Evolutionary conservation across 2,888 invertebrate genomes (phyloP).

Genomic region (Marronus borbonicus): DNA sequence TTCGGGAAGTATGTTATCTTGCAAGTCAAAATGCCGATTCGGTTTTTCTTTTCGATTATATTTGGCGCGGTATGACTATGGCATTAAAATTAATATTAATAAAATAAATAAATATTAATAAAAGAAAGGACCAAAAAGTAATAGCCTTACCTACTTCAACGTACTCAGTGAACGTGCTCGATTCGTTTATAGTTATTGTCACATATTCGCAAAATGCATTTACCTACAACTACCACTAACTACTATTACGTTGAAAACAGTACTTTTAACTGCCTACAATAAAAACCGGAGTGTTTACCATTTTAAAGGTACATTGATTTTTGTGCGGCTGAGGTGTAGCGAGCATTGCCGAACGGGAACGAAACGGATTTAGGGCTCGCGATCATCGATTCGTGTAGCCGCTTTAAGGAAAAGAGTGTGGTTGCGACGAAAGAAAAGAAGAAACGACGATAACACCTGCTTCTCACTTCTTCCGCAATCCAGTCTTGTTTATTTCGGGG

Average conservation of each 20-base stretch:
- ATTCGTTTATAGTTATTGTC: constrained; percentile 41
- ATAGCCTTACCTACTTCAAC: constrained; percentile 29
- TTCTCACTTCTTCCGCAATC: constrained; percentile 46
- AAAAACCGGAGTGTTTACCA: constrained; percentile 48
- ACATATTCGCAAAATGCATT: constrained; percentile 30
- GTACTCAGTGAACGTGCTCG: constrained; percentile 16
- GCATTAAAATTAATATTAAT: neutral
- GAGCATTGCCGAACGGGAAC: constrained; percentile 18
- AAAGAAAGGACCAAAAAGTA: neutral
- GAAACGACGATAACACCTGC: constrained; percentile 36
- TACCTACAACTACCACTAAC: constrained; percentile 34
- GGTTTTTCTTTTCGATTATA: too few species aligned
- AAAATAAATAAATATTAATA: neutral
- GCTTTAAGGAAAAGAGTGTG: constrained; percentile 15
- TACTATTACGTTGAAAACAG: constrained; percentile 29
- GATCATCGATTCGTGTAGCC: constrained; percentile 29
- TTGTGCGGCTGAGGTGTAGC: constrained; percentile 36
- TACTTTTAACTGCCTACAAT: constrained; percentile 37
- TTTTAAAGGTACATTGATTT: constrained; percentile 51
- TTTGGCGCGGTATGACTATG: too few species aligned
- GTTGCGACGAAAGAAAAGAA: constrained; percentile 26
- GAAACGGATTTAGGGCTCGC: constrained; percentile 34
- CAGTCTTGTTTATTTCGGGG: constrained; percentile 25
- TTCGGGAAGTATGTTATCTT: neutral
- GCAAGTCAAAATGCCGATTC: neutral